Evolutionary conservation across 2,888 invertebrate genomes (phyloP).

Genomic region (Dromius quadrimaculatus): DNA sequence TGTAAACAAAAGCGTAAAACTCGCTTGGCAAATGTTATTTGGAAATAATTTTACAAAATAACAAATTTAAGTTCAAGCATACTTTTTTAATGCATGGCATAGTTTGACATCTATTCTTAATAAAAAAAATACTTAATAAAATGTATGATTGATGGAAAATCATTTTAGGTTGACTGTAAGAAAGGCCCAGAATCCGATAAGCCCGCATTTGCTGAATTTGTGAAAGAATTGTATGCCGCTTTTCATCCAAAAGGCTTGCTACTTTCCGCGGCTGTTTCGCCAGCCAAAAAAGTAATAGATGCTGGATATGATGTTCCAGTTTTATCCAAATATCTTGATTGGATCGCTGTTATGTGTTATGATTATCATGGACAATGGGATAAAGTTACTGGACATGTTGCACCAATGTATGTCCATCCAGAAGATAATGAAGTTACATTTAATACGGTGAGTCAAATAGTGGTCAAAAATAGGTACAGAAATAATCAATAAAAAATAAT

Average conservation of each 20-base stretch:
- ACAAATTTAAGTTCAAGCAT: no score
- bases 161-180: constrained; percentile 86
- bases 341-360: constrained; percentile 93
- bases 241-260: constrained; percentile 80
- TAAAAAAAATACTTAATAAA: no score
- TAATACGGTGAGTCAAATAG: constrained; percentile 74
- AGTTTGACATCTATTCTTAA: no score
- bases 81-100: no score
- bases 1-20: no score
- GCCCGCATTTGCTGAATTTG: constrained; percentile 79
- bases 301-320: constrained; percentile 85
- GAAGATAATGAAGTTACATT: constrained; percentile 81
- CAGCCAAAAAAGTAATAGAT: constrained; percentile 85
- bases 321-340: constrained; percentile 83
- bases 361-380: constrained; percentile 95
- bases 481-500: no score
- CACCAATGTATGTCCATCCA: constrained; percentile 85
- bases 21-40: no score
- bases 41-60: no score
- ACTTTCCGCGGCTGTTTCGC: constrained; percentile 87
- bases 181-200: constrained; percentile 87
- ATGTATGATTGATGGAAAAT: no score
- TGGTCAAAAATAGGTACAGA: neutral
- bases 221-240: constrained; percentile 78
- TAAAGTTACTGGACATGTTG: constrained; percentile 89